Evolutionary conservation across 2,888 invertebrate species (phyloP).

Genomic region (Azorinus chamasolen): DNA sequence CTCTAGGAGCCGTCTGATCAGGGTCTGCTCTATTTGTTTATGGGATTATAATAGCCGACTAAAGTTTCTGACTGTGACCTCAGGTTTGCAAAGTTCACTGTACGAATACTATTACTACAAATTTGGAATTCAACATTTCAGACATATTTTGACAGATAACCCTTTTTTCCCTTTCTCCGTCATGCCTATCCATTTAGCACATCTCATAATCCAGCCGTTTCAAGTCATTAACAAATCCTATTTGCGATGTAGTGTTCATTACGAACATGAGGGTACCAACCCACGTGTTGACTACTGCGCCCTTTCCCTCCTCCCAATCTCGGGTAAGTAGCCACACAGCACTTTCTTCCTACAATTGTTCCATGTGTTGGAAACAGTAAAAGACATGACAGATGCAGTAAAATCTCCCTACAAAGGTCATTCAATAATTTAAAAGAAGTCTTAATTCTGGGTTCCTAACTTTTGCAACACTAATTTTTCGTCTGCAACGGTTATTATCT

Average conservation of each 20-base stretch:
- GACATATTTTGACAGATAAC: too few species aligned
- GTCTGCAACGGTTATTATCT: too few species aligned
- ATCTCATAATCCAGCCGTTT: slow-evolving; percentile 10
- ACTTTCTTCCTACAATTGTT: not conserved
- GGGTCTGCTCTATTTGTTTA: not conserved
- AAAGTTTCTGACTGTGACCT: too few species aligned
- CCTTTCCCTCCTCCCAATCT: not conserved
- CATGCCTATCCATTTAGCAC: slow-evolving; percentile 15
- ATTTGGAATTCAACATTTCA: too few species aligned
- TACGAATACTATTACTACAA: too few species aligned
- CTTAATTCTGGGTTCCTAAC: too few species aligned
- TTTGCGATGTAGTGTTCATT: too few species aligned
- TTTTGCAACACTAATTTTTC: too few species aligned
- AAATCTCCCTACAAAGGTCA: too few species aligned
- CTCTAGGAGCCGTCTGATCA: not conserved
- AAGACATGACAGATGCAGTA: not conserved
- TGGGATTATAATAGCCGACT: not conserved
- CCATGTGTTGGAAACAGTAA: slow-evolving; percentile 5
- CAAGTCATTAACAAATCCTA: not conserved
- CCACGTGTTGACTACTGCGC: not conserved
- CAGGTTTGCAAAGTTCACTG: too few species aligned
- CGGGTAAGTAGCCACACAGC: not conserved
- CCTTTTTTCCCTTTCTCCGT: not conserved
- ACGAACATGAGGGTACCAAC: not conserved
- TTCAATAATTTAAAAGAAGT: too few species aligned